A percentile compares a stretch with the other conserved stretches of the same genome.
Evolutionary conservation across 2,113 vertebrate genomes (phyloP).

Genomic region (Puntigrus tetrazona): DNA sequence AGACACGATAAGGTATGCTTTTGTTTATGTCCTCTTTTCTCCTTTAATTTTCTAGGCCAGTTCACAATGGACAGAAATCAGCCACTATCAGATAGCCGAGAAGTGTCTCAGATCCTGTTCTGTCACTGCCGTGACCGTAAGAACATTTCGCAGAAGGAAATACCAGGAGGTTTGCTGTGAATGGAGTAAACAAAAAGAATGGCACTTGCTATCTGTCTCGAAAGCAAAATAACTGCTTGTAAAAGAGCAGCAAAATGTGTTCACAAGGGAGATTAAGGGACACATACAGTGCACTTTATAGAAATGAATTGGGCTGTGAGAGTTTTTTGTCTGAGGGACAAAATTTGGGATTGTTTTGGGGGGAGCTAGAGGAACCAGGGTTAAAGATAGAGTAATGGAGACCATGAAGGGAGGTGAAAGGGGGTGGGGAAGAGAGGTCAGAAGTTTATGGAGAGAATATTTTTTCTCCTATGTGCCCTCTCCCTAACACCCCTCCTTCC

Average conservation of each 20-base stretch:
- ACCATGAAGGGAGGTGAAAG: conserved; percentile 36
- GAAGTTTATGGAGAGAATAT: conserved; percentile 50
- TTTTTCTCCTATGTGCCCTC: conserved; percentile 45
- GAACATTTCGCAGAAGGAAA: conserved; percentile 20
- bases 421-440: conserved; percentile 48
- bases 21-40: conserved; percentile 46
- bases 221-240: conserved; percentile 22
- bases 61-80: conserved; percentile 39
- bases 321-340: background rate
- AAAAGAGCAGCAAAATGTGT: conserved; percentile 3
- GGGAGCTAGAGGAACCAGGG: background rate
- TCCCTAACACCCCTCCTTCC: conserved; percentile 25
- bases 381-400: conserved; percentile 43
- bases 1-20: conserved; percentile 33
- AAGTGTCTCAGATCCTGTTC: conserved; percentile 38
- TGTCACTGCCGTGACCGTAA: background rate
- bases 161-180: conserved; percentile 1
- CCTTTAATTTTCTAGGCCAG: conserved; percentile 28
- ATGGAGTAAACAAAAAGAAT: background rate
- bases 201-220: background rate
- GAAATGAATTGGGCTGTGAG: background rate
- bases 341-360: background rate
- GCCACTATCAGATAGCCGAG: conserved; percentile 35
- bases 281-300: background rate
- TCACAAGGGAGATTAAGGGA: background rate